Base-by-base conservation (phyloP, 1,140 invertebrate species). In the Mizuhopecten yessoensis region DNA sequence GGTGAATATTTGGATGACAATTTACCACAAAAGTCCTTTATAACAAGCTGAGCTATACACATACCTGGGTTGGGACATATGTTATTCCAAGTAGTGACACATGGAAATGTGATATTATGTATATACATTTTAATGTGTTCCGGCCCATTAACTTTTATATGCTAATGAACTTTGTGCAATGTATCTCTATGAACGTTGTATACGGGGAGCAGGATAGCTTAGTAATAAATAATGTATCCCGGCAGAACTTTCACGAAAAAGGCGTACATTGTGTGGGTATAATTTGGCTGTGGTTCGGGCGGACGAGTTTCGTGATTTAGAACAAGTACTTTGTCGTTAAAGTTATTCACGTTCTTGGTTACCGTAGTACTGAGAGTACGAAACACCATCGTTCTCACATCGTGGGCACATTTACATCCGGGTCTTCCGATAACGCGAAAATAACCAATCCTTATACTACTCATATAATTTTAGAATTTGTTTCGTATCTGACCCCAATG, bases 61-160 rank as follows among this genome's bases (percentile, higher is more conserved):
- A 15, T 57, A n/a, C n/a, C 57, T n/a, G 57, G 17, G 57, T 17
- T 75, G 23, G 15, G 5, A 75, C 17, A 75, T 75, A 75, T 75
- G 23, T 75, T 75, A 75, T 29, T 75, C 57, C 5, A 29, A 17
- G 17, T n/a, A 29, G 2, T 75, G 57, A 75, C 57, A 75, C 23
- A 29, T 57, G 45, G 15, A 57, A 57, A 57, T 75, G 57, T 75
- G 15, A 75, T 75, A 75, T n/a, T n/a, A n/a, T n/a, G n/a, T n/a
- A n/a, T 57, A 20, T 57, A 57, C 45, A 20, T 75, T n/a, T 29
- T 75, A 75, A 75, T 75, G 57, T n/a, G 57, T 75, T 75, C 57
- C 11, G 57, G 57, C 0, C 57, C 57, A 75, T 75, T 75, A 75
- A 75, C 1, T 75, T 75, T 75, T 17, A 75, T 75, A 75, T 1